phyloP scores from a whole-genome alignment of 2,113 vertebrate genomes.

The Cricetomys ansorgei region DNA sequence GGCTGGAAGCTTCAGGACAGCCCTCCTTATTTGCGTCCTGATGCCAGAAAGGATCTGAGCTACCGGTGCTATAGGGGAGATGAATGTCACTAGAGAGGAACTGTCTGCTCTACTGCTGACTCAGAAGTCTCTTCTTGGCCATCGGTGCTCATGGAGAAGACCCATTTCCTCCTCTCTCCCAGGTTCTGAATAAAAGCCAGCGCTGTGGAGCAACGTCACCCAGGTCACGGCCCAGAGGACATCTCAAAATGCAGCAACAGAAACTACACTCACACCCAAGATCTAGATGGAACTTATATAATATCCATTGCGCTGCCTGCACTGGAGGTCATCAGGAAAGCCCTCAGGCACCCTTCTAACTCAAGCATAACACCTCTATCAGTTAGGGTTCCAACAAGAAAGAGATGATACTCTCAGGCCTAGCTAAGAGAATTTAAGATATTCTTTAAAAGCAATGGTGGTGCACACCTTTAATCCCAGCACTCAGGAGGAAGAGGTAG shows the following conservation, averaged over 20 bases:
- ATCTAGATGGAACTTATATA: not conserved
- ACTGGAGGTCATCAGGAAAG: not conserved
- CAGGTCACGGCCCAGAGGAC: not conserved
- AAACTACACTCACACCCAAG: not conserved
- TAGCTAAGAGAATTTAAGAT: not conserved
- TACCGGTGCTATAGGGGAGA: not conserved
- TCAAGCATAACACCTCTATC: not conserved
- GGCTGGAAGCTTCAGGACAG: not conserved
- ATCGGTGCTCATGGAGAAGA: constrained; percentile 36
- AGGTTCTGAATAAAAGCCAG: constrained; percentile 41
- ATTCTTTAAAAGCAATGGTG: too few species aligned
- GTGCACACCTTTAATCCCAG: too few species aligned
- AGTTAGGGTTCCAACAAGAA: constrained; percentile 15
- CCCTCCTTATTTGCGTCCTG: not conserved
- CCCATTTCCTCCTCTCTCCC: not conserved
- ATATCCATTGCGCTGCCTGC: not conserved
- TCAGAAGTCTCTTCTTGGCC: constrained; percentile 55
- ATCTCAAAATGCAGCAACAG: constrained; percentile 1
- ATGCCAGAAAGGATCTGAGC: constrained; percentile 10
- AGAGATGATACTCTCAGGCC: not conserved
- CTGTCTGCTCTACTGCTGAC: constrained; percentile 45
- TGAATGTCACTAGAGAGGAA: not conserved
- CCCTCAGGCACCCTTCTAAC: not conserved
- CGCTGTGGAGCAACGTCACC: not conserved
- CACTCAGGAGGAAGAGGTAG: too few species aligned